Base-by-base conservation (phyloP, 2,888 invertebrate genomes). In the Yponomeuta evonymella region DNA sequence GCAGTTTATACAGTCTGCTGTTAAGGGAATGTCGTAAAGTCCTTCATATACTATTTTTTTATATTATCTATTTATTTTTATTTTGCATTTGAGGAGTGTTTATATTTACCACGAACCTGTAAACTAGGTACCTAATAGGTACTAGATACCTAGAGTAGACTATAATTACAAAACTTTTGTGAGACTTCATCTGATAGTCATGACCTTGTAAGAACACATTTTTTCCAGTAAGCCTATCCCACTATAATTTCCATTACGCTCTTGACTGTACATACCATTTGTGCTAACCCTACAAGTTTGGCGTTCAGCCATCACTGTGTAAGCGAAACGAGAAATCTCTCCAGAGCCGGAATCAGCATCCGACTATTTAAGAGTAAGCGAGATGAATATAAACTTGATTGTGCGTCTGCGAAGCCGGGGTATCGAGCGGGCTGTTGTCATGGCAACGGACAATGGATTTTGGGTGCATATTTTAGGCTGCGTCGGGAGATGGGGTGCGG, bases 381-480 rank as follows among this genome's bases (percentile, higher is more conserved):
- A 90, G 92, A 92, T 86, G 80, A 85, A 80, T 83, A 81, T 84
- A 89, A 78, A 79, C 81, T 83, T 85, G 85, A 85, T 85, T 84
- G 82, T 85, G 82, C 82, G 81, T 79, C 83, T 83, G 81, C 81
- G 80, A 85, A 81, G 79, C 77, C 78, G 77, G 76, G 81, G 85
- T 91, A 92, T 92, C 87, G 92, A 90, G 90, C 91, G 91, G 84
- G 72, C 76, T 80, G 92, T 93, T 83, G 90, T 86, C 88, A 91
- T 91, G 86, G 89, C 80, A 92, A 93, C 92, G 90, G 92, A 91
- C 91, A 92, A 91, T 90, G 91, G 91, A 84, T 92, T 92, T 92
- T 86, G 92, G 92, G 92, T 92, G 92, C 92, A 92, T 92, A 92
- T 92, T 92, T 92, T 92, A 90, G 89, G 89, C 86, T 88, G 87